Evolutionary conservation across 2,888 invertebrate genomes (phyloP).

Genomic region (Troides helena): DNA sequence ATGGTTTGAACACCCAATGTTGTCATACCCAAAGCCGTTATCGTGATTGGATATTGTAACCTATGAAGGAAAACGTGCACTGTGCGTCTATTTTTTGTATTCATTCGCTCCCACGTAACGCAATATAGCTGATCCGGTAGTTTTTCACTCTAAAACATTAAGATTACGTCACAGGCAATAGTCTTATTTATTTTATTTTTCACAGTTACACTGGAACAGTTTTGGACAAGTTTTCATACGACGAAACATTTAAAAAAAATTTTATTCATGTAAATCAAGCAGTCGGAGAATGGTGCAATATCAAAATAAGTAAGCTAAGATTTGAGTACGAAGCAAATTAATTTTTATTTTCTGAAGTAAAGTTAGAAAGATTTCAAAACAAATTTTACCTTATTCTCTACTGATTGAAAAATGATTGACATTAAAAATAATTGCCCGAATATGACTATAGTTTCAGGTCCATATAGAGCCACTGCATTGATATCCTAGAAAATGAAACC

Average conservation of each 20-base stretch:
- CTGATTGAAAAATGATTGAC: constrained; percentile 35
- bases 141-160: constrained; percentile 34
- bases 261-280: too few relatives aligned
- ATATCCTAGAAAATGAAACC: constrained; percentile 9
- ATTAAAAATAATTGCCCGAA: constrained; percentile 33
- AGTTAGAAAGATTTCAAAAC: neutral
- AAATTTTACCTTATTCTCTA: constrained; percentile 30
- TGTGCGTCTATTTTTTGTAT: constrained; percentile 30
- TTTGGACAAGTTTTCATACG: too few relatives aligned
- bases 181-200: too few relatives aligned
- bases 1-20: constrained; percentile 35
- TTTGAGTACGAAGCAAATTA: too few relatives aligned
- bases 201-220: too few relatives aligned
- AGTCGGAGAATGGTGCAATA: too few relatives aligned
- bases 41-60: constrained; percentile 33
- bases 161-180: too few relatives aligned
- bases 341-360: neutral
- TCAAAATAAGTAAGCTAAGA: too few relatives aligned
- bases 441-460: constrained; percentile 31
- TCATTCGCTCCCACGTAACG: constrained; percentile 37
- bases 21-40: constrained; percentile 33
- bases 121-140: constrained; percentile 32
- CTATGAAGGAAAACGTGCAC: constrained; percentile 32
- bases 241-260: too few relatives aligned
- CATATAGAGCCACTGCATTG: constrained; percentile 29